Evolutionary conservation across 2,888 invertebrate genomes (phyloP).

Genomic region (Aethes cnicana): DNA sequence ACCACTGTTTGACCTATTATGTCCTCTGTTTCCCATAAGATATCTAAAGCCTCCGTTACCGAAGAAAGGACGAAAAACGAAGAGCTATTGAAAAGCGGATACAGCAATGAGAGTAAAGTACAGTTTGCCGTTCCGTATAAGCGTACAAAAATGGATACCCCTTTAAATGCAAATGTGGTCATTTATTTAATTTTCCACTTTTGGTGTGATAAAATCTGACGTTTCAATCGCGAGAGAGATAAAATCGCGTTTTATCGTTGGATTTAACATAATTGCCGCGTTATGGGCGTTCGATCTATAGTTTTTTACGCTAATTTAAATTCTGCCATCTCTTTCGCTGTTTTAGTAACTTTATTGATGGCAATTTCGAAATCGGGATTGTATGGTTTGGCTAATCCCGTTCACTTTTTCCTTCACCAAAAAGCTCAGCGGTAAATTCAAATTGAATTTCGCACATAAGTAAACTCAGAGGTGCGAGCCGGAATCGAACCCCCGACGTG

Average conservation of each 20-base stretch:
- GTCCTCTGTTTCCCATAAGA: too few relatives aligned
- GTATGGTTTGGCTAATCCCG: too few relatives aligned
- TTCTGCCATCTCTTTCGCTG: conserved; percentile 22
- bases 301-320: conserved; percentile 38
- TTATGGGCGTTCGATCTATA: conserved; percentile 42
- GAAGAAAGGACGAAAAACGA: too few relatives aligned
- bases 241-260: conserved; percentile 58
- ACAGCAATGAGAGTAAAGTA: conserved; percentile 9
- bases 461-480: too few relatives aligned
- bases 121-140: conserved; percentile 17
- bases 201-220: conserved; percentile 59
- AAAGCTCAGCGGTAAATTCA: too few relatives aligned
- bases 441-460: too few relatives aligned
- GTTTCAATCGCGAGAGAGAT: conserved; percentile 61
- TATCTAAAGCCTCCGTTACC: too few relatives aligned
- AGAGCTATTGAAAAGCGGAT: conserved; percentile 1
- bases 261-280: conserved; percentile 67
- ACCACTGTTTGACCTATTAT: too few relatives aligned
- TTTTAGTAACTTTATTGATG: conserved; percentile 9
- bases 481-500: too few relatives aligned
- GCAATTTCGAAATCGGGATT: conserved; percentile 8
- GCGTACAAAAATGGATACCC: conserved; percentile 33
- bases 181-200: conserved; percentile 70
- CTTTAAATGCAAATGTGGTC: conserved; percentile 64
- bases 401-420: too few relatives aligned